Evolutionary conservation across 2,888 invertebrate species (phyloP).

Genomic region (Agapetus fuscipes): DNA sequence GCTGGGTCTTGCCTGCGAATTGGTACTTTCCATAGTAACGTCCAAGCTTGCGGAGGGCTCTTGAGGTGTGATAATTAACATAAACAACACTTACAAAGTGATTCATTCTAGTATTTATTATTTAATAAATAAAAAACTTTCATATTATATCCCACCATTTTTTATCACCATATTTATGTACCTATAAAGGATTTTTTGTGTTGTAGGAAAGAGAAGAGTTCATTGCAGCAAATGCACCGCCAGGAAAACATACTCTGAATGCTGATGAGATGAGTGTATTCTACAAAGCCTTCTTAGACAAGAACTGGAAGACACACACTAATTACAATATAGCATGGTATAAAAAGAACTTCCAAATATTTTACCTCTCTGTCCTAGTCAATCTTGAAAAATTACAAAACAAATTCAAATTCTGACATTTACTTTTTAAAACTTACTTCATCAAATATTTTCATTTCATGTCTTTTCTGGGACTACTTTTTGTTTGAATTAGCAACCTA

Average conservation of each 20-base stretch:
- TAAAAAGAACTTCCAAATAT: slow-evolving; percentile 59
- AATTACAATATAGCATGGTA: slow-evolving; percentile 80
- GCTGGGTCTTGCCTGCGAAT: no score
- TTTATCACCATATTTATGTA: no score
- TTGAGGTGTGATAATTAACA: no score
- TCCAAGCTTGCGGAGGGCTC: no score
- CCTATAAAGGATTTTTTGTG: no score
- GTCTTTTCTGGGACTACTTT: no score
- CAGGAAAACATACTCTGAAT: slow-evolving; percentile 46
- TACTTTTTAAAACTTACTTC: not conserved
- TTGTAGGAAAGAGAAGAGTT: slow-evolving; percentile 51
- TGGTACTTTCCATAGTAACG: no score
- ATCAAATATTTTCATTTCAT: not conserved
- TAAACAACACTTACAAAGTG: no score
- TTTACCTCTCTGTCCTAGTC: slow-evolving; percentile 25
- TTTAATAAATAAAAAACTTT: no score
- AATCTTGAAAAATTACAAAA: not conserved
- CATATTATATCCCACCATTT: no score
- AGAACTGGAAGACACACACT: slow-evolving; percentile 66
- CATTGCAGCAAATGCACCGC: slow-evolving; percentile 38
- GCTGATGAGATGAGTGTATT: slow-evolving; percentile 84
- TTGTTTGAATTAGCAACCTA: no score
- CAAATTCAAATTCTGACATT: not conserved
- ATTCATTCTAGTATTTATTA: no score
- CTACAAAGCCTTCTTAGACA: slow-evolving; percentile 76